Evolutionary conservation across 2,888 invertebrate species (phyloP).

Genomic region (Octonoba sinensis): DNA sequence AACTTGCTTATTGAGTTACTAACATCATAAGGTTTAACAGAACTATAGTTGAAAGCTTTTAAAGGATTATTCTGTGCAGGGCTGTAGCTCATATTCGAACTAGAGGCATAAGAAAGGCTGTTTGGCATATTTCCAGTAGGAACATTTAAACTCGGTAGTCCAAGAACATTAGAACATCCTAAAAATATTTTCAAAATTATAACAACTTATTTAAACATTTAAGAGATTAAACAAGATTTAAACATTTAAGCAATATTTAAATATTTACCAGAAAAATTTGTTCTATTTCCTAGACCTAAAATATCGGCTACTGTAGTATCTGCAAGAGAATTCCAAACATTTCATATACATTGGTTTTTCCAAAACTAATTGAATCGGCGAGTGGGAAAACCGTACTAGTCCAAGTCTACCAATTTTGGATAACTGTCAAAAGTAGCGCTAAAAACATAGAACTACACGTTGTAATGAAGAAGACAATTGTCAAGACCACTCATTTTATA

Average conservation of each 20-base stretch:
- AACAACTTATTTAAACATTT: background rate
- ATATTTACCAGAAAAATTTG: slow-evolving; percentile 42
- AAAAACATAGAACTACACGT: no score
- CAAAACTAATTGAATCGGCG: no score
- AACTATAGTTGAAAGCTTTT: slow-evolving; percentile 38
- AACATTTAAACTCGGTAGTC: slow-evolving; percentile 35
- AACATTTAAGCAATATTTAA: background rate
- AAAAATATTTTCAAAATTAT: slow-evolving; percentile 7
- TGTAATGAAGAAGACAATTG: no score
- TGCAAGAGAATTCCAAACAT: slow-evolving; percentile 1
- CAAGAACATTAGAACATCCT: slow-evolving; percentile 53
- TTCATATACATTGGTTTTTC: background rate
- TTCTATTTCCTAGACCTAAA: slow-evolving; percentile 41
- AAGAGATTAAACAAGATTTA: background rate
- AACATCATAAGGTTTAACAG: slow-evolving; percentile 36
- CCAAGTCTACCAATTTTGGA: no score
- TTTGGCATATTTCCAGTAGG: slow-evolving; percentile 43
- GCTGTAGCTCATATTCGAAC: slow-evolving; percentile 42
- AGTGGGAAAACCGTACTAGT: no score
- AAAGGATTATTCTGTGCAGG: slow-evolving; percentile 35
- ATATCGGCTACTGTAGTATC: slow-evolving; percentile 50
- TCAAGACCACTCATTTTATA: no score
- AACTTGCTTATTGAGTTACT: slow-evolving; percentile 48
- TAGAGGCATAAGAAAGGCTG: slow-evolving; percentile 30
- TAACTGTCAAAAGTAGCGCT: no score